A percentile compares a stretch with the other conserved stretches of the same genome.
Conservation (phyloP, 2,113 vertebrate species). For the Eulacestoma nigropectus region DNA sequence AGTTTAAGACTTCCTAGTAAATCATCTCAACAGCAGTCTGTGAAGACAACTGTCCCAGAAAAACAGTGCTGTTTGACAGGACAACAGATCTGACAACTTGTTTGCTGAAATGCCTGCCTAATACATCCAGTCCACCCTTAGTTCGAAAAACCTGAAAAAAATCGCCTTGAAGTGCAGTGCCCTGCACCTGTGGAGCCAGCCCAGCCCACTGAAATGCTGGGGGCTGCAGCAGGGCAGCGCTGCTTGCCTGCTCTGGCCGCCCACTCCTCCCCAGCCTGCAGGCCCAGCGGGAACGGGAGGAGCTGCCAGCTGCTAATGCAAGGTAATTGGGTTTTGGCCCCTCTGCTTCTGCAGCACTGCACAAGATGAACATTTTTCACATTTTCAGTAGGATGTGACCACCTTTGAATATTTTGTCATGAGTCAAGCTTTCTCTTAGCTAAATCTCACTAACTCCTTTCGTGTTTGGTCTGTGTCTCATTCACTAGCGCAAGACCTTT, state of each 20-base stretch:
- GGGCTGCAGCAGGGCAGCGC: background rate
- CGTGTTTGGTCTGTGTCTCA: background rate
- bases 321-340: background rate
- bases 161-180: background rate
- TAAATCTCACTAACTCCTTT: background rate
- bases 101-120: background rate
- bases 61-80: background rate
- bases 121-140: background rate
- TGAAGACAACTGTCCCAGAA: background rate
- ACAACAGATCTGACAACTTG: background rate
- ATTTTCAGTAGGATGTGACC: background rate
- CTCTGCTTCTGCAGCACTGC: background rate
- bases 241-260: accelerated
- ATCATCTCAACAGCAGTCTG: background rate
- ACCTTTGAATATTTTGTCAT: background rate
- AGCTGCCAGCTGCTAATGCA: background rate
- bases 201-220: background rate
- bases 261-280: background rate
- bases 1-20: background rate
- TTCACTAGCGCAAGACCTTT: background rate
- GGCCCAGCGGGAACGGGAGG: background rate
- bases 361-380: background rate
- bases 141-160: background rate
- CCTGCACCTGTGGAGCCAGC: background rate
- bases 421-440: background rate